Conservation (phyloP, 2,888 invertebrate species). For the Acrocera orbiculus region DNA sequence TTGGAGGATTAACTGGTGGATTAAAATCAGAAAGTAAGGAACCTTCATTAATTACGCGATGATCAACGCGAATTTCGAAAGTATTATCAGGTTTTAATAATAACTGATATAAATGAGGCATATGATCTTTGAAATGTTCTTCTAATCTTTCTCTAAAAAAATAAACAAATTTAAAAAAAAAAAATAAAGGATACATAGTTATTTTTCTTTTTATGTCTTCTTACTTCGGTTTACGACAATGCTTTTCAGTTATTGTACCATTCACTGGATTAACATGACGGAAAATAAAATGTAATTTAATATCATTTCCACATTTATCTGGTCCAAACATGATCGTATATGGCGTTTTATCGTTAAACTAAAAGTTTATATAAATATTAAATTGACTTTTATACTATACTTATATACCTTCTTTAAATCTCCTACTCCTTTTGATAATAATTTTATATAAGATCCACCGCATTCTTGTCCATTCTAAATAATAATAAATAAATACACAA, state of each 20-base stretch:
- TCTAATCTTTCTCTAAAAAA: conserved; percentile 50
- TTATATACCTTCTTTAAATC: conserved; percentile 45
- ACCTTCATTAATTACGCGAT: conserved; percentile 67
- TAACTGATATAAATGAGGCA: conserved; percentile 74
- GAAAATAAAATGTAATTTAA: conserved; percentile 87
- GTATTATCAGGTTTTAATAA: conserved; percentile 62
- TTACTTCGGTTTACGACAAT: conserved; percentile 78
- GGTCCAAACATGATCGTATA: conserved; percentile 99
- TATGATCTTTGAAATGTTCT: conserved; percentile 79
- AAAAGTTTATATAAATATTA: conserved; percentile 10
- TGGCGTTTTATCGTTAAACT: conserved; percentile 86
- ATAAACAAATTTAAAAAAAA: conserved; percentile 4
- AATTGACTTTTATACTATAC: too few species aligned
- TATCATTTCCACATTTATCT: conserved; percentile 94
- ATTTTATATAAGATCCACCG: conserved; percentile 93
- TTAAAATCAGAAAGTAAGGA: conserved; percentile 75
- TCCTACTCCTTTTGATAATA: conserved; percentile 54
- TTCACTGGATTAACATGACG: conserved; percentile 87
- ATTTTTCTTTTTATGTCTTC: conserved; percentile 16
- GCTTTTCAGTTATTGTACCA: conserved; percentile 81
- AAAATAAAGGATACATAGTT: conserved; percentile 3
- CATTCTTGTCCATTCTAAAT: conserved; percentile 88
- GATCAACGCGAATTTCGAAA: conserved; percentile 68
- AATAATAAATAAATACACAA: conserved; percentile 2
- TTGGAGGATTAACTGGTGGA: conserved; percentile 88